Conservation (phyloP, 2,797 vertebrate species). For the Thripadectes ignobilis region DNA sequence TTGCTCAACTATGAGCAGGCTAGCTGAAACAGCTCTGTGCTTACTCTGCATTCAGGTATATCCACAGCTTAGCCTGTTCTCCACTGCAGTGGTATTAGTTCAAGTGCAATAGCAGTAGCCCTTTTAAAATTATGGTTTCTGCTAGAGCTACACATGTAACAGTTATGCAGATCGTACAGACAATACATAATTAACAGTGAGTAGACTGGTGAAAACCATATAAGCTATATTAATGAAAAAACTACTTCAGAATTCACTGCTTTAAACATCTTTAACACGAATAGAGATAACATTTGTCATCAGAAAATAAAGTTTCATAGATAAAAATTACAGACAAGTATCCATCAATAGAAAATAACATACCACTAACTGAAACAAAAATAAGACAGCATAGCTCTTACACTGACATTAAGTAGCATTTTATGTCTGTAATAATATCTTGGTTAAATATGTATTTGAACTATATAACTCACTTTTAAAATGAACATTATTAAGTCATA, state of each 20-base stretch:
- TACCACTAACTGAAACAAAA: neutral
- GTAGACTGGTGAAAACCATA: neutral
- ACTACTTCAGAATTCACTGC: neutral
- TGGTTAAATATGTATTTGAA: neutral
- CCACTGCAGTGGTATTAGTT: slow-evolving; percentile 19
- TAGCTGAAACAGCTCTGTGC: neutral
- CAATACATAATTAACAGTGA: neutral
- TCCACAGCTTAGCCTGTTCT: neutral
- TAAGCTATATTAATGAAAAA: neutral
- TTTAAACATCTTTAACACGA: slow-evolving; percentile 39
- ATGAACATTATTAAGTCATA: neutral
- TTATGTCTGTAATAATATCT: neutral
- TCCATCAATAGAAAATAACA: neutral
- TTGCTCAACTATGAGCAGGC: neutral
- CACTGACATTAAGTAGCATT: neutral
- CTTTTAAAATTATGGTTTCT: neutral
- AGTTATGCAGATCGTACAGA: neutral
- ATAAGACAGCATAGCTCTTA: no score
- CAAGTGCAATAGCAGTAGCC: neutral
- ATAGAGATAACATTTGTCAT: slow-evolving; percentile 63
- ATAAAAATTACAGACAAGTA: slow-evolving; percentile 22
- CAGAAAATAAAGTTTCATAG: slow-evolving; percentile 54
- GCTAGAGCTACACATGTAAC: neutral
- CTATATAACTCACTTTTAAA: neutral
- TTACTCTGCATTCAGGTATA: neutral